Evolutionary conservation across 2,797 vertebrate species (phyloP).

Genomic region (Anabacerthia variegaticeps): DNA sequence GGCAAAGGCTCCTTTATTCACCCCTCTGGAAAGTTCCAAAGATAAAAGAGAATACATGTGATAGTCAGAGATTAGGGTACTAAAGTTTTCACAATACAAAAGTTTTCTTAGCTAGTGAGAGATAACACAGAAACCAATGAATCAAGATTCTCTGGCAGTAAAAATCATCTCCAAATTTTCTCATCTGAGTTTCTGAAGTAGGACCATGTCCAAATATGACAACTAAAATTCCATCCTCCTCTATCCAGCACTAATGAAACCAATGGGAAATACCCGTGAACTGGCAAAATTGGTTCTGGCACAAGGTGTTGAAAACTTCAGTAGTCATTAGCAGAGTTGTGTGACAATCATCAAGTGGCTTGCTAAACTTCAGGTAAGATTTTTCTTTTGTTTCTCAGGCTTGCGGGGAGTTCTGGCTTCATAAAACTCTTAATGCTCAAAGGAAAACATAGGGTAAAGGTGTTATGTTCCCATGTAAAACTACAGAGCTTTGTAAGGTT

Average conservation of each 20-base stretch:
- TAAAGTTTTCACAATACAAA: not conserved
- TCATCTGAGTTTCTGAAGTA: not conserved
- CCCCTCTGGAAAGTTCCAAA: not conserved
- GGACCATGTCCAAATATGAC: not conserved
- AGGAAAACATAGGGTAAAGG: not conserved
- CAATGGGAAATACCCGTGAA: not conserved
- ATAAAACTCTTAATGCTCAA: not conserved
- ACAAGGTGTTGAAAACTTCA: not conserved
- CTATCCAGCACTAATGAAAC: not conserved
- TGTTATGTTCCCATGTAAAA: slow-evolving; percentile 28
- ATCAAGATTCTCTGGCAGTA: not conserved
- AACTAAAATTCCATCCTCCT: not conserved
- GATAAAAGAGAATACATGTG: not conserved
- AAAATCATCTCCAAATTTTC: not conserved
- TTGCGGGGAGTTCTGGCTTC: not conserved
- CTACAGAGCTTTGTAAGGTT: slow-evolving; percentile 7
- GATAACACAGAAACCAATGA: not conserved
- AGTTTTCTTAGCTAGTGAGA: not conserved
- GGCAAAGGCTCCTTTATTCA: not conserved
- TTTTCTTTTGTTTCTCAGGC: not conserved
- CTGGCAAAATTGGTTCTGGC: not conserved
- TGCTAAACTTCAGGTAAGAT: not conserved
- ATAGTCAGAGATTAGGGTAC: not conserved
- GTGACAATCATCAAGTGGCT: not conserved
- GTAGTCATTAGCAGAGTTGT: not conserved